A percentile compares a stretch with the other conserved stretches of the same genome.
phyloP scores from a whole-genome alignment of 64 coral and sea anemone genomes.

The Platygyra sinensis region DNA sequence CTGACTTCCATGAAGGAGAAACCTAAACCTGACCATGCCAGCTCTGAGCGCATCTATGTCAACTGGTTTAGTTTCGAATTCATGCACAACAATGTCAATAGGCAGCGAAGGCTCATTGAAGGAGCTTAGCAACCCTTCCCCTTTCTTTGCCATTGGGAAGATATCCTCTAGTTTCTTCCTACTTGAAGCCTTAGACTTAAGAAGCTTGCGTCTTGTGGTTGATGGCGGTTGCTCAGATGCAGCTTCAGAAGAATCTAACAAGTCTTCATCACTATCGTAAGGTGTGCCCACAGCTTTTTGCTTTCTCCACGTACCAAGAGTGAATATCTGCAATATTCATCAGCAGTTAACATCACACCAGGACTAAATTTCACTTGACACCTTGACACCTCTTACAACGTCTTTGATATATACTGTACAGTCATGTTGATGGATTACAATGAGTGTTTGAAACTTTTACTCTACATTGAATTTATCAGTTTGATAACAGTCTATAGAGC shows the following conservation, averaged over 20 bases:
- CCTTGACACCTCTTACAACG: no score
- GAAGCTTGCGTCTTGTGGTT: slow-evolving; percentile 64
- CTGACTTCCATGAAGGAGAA: slow-evolving; percentile 70
- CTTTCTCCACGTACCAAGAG: slow-evolving; percentile 79
- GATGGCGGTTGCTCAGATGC: slow-evolving; percentile 34
- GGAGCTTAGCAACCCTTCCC: neutral
- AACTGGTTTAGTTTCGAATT: slow-evolving; percentile 85
- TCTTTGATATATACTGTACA: no score
- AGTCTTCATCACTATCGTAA: slow-evolving; percentile 65
- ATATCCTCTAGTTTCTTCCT: slow-evolving; percentile 81
- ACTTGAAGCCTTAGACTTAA: slow-evolving; percentile 69
- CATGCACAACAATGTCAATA: slow-evolving; percentile 78
- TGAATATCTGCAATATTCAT: slow-evolving; percentile 67
- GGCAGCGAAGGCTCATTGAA: slow-evolving; percentile 24
- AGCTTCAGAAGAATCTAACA: slow-evolving; percentile 54
- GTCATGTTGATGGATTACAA: no score
- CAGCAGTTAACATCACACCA: neutral
- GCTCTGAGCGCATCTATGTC: slow-evolving; percentile 70
- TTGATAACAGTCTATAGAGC: no score
- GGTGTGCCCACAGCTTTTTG: slow-evolving; percentile 70
- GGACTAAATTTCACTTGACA: no score
- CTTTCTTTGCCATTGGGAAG: slow-evolving; percentile 54
- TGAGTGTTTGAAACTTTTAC: no score
- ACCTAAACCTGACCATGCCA: slow-evolving; percentile 80
- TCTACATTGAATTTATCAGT: no score